Conservation (phyloP, 2,888 invertebrate genomes). For the Coenonympha arcania region DNA sequence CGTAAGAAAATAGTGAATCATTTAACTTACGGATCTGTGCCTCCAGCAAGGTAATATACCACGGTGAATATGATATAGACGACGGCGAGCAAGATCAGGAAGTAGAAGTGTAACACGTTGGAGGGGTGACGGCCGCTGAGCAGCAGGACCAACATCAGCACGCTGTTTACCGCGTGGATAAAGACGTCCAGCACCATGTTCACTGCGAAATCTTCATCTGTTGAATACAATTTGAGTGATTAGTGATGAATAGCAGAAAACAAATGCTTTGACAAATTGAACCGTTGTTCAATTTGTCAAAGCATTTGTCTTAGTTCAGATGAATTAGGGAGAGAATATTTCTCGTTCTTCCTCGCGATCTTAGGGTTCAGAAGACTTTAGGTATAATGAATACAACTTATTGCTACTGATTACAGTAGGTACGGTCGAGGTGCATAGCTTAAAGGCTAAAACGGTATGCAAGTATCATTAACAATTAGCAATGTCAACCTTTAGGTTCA, state of each 20-base stretch:
- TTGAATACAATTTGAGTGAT: background rate
- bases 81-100: constrained; percentile 75
- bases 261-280: background rate
- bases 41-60: constrained; percentile 82
- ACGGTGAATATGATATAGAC: constrained; percentile 80
- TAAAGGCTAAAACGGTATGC: too few relatives aligned
- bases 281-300: too few relatives aligned
- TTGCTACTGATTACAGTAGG: too few relatives aligned
- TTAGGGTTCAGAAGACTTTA: too few relatives aligned
- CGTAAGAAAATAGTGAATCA: too few relatives aligned
- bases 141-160: constrained; percentile 81
- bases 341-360: too few relatives aligned
- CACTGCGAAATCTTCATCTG: constrained; percentile 37
- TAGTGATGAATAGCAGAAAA: background rate
- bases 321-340: too few relatives aligned
- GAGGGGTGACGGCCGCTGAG: constrained; percentile 81
- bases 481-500: too few relatives aligned
- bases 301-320: too few relatives aligned
- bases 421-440: too few relatives aligned
- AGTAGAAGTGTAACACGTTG: constrained; percentile 72
- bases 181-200: constrained; percentile 49
- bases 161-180: constrained; percentile 77
- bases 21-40: constrained; percentile 77
- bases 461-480: too few relatives aligned
- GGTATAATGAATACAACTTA: too few relatives aligned